Base-by-base conservation (phyloP, 53 echinoderm and acorn worm genomes). In the Patiria pectinifera region DNA sequence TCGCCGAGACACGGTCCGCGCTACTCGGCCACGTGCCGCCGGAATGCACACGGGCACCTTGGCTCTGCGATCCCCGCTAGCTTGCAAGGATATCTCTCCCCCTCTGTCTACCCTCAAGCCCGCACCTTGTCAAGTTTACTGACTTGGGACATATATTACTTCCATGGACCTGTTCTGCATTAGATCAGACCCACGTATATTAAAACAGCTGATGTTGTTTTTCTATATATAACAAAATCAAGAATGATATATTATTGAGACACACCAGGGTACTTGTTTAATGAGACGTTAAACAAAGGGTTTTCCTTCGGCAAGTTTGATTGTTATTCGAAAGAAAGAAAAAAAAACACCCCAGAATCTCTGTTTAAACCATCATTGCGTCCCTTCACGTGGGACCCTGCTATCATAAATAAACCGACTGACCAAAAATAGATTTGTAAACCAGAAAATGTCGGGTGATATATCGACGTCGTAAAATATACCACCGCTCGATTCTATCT, bases 221-320 rank as follows among this genome's bases (percentile, higher is more conserved):
- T 53, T 53, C 2, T 45, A 80, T 11, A 47, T 53, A 74, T 23
- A 74, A 74, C 74, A 87, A 76, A 76, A 14, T 44, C 77, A 78
- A 87, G 87, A 59, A 78, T 77, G 77, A 87, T 78, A 62, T 87
- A 59, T 87, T 61, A 48, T 35, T 25, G 53, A 69, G 4, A 43
- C 0, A 62, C 13, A 69, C 84, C 53, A 11, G 62, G 60, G 35
- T 24, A 78, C 77, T 87, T 87, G 87, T 87, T 87, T 87, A 87
- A 87, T 48, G 87, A 62, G 77, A 78, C 76, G 45, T 87, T 78
- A 87, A 78, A 87, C 87, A 87, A 87, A 87, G 87, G 78, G 6
- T 48, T 24, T 49, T 70, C 43, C 45, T 21, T 71, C 25, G 22
- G 16, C 9, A 23, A 13, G 47, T 24, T 6, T 45, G 86, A 86